A percentile compares a stretch with the other conserved stretches of the same genome.
These are phyloP conservation scores for Enteromius radiatus DNA, from an alignment of 2,797 vertebrate species.

Conservation along the genomic window DNA sequence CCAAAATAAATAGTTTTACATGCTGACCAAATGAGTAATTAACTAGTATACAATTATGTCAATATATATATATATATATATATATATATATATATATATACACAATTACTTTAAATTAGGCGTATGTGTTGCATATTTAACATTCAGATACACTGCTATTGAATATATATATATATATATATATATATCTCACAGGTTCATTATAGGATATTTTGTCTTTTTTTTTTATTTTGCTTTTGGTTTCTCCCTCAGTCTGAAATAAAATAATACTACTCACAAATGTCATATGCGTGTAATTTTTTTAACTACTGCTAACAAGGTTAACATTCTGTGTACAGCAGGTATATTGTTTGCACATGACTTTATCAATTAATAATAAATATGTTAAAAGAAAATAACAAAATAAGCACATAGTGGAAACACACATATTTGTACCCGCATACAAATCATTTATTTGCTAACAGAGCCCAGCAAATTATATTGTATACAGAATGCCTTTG, in stretches of 20 bases:
- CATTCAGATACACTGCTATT: background rate
- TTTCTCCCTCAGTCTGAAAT: background rate
- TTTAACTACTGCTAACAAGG: background rate
- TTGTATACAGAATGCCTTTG: background rate
- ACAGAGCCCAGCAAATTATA: background rate
- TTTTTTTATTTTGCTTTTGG: background rate
- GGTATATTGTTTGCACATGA: background rate
- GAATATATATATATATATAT: too few species aligned
- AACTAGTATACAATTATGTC: background rate
- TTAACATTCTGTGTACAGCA: background rate
- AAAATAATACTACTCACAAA: background rate
- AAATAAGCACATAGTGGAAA: background rate
- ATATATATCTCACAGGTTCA: background rate
- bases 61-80: too few species aligned
- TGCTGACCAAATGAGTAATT: background rate
- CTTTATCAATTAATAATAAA: background rate
- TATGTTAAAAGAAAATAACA: background rate
- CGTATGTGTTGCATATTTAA: background rate
- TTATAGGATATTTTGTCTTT: background rate
- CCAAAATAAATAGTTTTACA: background rate
- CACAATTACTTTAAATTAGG: background rate
- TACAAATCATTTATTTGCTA: background rate
- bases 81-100: too few species aligned
- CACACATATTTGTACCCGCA: background rate
- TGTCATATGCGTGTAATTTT: background rate